Percentiles rank a stretch among this genome's conserved stretches.
Evolutionary conservation across 2,797 vertebrate genomes (phyloP).

Genomic region (Muraenolepis orangiensis): DNA sequence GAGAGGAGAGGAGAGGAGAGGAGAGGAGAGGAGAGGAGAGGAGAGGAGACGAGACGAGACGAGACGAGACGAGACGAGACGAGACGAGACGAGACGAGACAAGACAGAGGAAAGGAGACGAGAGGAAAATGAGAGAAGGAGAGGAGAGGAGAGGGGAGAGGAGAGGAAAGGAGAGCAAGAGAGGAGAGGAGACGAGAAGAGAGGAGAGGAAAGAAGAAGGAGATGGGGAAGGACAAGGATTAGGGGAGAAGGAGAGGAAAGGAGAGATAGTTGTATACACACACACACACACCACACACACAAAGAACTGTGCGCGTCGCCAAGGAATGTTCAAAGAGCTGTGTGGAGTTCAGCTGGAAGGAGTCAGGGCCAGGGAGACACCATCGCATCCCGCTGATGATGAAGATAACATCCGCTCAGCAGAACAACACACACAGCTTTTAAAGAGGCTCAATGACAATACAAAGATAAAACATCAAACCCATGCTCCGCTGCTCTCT

Average conservation of each 20-base stretch:
- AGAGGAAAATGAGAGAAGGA: slow-evolving; percentile 17
- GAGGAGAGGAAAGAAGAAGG: slow-evolving; percentile 20
- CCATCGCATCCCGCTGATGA: slow-evolving; percentile 26
- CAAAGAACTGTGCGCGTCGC: background rate
- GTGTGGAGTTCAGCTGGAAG: background rate
- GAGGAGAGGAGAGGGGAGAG: slow-evolving; percentile 47
- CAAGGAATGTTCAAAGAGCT: no score
- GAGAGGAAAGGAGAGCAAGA: slow-evolving; percentile 31
- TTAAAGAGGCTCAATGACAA: slow-evolving; percentile 67
- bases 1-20: background rate
- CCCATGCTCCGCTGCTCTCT: slow-evolving; percentile 52
- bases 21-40: slow-evolving; percentile 12
- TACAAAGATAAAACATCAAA: slow-evolving; percentile 61
- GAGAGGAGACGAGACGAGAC: background rate
- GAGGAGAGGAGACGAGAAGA: no score
- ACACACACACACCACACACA: background rate
- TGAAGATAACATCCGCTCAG: slow-evolving; percentile 57
- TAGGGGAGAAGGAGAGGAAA: no score
- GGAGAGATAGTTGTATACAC: slow-evolving; percentile 36
- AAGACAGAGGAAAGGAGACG: background rate
- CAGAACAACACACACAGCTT: slow-evolving; percentile 45
- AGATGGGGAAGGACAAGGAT: slow-evolving; percentile 45
- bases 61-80: no score
- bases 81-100: background rate
- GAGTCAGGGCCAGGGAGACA: background rate